A percentile compares a stretch with the other conserved stretches of the same genome.
phyloP scores from a whole-genome alignment of 2,113 vertebrate genomes.

The Callorhinus ursinus region DNA sequence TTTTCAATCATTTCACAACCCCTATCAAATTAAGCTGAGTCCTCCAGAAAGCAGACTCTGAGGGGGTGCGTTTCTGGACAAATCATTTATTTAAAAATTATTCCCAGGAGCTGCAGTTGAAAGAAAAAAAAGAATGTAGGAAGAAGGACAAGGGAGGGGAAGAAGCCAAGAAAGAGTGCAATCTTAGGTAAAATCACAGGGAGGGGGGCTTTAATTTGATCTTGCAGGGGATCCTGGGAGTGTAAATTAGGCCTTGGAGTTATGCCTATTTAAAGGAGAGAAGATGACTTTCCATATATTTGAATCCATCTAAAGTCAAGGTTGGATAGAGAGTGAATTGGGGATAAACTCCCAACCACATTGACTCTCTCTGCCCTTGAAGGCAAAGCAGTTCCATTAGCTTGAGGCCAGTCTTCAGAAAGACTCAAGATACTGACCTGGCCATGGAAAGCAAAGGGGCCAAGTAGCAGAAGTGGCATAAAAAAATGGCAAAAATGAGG shows the following conservation, averaged over 20 bases:
- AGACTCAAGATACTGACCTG: neutral
- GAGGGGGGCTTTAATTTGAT: neutral
- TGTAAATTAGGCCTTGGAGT: neutral
- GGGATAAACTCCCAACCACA: neutral
- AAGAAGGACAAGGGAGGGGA: neutral
- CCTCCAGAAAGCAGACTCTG: neutral
- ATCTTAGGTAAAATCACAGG: neutral
- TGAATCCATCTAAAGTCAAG: neutral
- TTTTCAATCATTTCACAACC: neutral
- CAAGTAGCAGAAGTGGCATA: neutral
- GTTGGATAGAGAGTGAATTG: neutral
- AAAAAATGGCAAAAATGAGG: neutral
- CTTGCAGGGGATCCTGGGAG: neutral
- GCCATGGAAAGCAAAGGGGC: neutral
- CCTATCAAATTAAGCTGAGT: neutral
- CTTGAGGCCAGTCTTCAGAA: neutral
- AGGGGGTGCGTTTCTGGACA: neutral
- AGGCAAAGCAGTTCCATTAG: neutral
- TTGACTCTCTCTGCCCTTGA: neutral
- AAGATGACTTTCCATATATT: neutral
- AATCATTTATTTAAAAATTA: neutral
- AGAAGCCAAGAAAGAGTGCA: neutral
- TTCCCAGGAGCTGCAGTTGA: neutral
- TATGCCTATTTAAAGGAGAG: neutral
- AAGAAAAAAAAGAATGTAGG: neutral